These are phyloP conservation scores for Trichonephila clavipes DNA, from an alignment of 1,140 invertebrate genomes.

Conservation along the genomic window DNA sequence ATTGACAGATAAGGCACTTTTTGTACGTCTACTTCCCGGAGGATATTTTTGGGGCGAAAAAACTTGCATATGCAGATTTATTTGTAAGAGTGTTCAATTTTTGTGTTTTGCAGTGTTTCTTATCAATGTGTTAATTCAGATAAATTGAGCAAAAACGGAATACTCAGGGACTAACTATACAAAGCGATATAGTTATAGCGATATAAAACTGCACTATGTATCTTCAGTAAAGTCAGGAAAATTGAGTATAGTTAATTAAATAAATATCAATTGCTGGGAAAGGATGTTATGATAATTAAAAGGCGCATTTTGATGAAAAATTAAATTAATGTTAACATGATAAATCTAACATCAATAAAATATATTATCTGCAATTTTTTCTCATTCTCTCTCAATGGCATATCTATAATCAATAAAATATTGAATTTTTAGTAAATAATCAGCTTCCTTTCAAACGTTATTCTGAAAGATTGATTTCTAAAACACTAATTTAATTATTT, in stretches of 20 bases:
- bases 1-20: not conserved
- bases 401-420: no score
- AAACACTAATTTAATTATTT: no score
- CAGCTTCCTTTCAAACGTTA: no score
- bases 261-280: not conserved
- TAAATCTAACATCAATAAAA: no score
- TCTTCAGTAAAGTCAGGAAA: not conserved
- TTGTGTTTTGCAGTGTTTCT: not conserved
- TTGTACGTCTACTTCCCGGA: not conserved
- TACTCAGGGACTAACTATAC: not conserved
- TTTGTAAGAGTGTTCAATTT: not conserved
- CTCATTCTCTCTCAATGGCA: no score
- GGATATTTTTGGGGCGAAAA: not conserved
- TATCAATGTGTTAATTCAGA: not conserved
- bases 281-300: not conserved
- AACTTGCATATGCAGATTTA: not conserved
- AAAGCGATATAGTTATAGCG: not conserved
- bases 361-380: no score
- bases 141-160: not conserved
- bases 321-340: no score
- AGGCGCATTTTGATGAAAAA: no score
- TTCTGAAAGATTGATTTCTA: no score
- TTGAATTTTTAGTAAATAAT: no score
- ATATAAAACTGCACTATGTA: not conserved
- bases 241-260: no score